Base-by-base conservation (phyloP, 2,888 invertebrate species). In the Chrysodeixis includens region DNA sequence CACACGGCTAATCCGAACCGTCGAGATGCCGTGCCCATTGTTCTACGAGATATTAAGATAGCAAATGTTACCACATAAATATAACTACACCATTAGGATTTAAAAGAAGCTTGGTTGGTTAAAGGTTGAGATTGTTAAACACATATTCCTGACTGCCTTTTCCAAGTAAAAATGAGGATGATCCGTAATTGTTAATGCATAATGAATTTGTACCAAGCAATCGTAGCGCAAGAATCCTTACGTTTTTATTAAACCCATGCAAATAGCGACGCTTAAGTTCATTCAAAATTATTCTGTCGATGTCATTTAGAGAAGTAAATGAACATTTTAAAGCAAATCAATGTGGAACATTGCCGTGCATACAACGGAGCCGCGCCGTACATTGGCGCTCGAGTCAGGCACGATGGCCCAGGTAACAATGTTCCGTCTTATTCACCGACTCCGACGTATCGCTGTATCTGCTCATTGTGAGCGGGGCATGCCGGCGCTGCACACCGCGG, bases 1-100 rank as follows among this genome's bases (percentile, higher is more conserved):
- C 83, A 78, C 83, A 53, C 84, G 71, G 88, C 90, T 90, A 91
- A 90, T 90, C 91, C 88, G 79, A 74, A 69, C 49, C 49, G 57
- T 56, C 59, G 18, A n/a, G 54, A 30, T 12, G 20, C 57, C 52
- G 74, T 78, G 60, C 66, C 61, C 86, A 76, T 68, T 79, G 70
- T 71, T 51, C 9, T 35, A 71, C 59, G 67, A 26, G 16, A 64
- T 61, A 16, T 55, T 51, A 32, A 20, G 40, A 46, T 64, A 2
- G 14, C n/a, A 5, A 40, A 40, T 40, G 40, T n/a, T 40, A 40
- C 40, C n/a, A 6, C n/a, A 40, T 35, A 35, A 14, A 40, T 40
- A n/a, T 40, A n/a, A n/a, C n/a, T n/a, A 6, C 40, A 40, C 40
- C n/a, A n/a, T 40, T 6, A 7, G 7, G 3, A 7, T 40, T n/a